These are phyloP conservation scores for Ornithorhynchus anatinus DNA, from an alignment of 2,113 vertebrate species.

Conservation along the genomic window DNA sequence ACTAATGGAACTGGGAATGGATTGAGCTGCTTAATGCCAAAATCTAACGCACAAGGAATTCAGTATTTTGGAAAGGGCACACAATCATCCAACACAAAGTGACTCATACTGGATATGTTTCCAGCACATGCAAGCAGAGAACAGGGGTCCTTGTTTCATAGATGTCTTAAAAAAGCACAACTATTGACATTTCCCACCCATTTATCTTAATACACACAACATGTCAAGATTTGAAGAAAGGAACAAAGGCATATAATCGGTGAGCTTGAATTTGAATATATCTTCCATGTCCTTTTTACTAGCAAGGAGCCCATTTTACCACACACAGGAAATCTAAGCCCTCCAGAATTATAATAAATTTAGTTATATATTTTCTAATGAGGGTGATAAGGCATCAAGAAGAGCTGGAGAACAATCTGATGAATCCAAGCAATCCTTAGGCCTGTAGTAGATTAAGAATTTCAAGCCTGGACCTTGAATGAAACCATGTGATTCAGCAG, in stretches of 20 bases:
- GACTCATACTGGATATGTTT: constrained; percentile 2
- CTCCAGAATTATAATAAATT: background rate
- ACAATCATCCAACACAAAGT: background rate
- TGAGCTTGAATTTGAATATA: background rate
- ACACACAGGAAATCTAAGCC: too few relatives aligned
- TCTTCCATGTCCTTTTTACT: constrained; percentile 15
- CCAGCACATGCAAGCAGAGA: background rate
- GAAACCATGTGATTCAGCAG: constrained; percentile 16
- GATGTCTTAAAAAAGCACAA: constrained; percentile 8
- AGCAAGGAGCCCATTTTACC: constrained; percentile 17
- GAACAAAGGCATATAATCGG: background rate
- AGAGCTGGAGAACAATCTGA: constrained; percentile 24
- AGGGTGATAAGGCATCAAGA: constrained; percentile 4
- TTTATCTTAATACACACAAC: background rate
- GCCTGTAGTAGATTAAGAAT: constrained; percentile 31
- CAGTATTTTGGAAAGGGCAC: constrained; percentile 16
- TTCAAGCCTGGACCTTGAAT: background rate
- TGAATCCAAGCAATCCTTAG: constrained; percentile 11
- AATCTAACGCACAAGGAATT: constrained; percentile 41
- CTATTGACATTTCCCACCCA: background rate
- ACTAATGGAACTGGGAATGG: constrained; percentile 17
- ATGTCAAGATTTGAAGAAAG: constrained; percentile 12
- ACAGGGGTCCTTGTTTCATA: constrained; percentile 27
- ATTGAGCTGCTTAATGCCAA: constrained; percentile 33
- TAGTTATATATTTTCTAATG: constrained; percentile 39